Evolutionary conservation across 2,888 invertebrate genomes (phyloP), one percentile per base, ranked within the genome.

Genomic region (Malacosoma neustria): DNA sequence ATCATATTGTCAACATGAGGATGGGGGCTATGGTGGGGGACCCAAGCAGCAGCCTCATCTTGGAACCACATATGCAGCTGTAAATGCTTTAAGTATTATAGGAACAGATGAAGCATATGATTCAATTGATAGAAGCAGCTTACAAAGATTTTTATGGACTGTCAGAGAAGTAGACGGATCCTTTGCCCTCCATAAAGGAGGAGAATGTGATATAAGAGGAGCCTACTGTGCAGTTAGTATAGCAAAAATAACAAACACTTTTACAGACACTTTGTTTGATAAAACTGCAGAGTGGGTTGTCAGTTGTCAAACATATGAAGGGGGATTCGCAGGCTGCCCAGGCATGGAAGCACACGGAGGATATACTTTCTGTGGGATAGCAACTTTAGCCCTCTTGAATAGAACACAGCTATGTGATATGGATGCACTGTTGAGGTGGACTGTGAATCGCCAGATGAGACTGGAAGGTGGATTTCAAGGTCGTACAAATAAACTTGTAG

Each of bases 341-440:
- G 96, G 95, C 5, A 91, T 96, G 89, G 99, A 99, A 77, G 99
- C 99, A 4, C 99, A 99, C 82, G 99, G 99, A 2, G 99, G 99
- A n/a, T 99, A 99, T 75, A 93, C 98, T 1, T 99, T 96, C 77
- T 99, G 99, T 88, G 99, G 96, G 0, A 89, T 98, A 44, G 97
- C 99, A 36, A 90, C 96, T 1, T 86, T 99, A 32, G 90, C 94
- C 2, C 80, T 99, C 41, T 85, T 99, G 11, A 91, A 92, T 47
- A 90, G 91, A 61, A 89, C 92, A 30, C 84, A 91, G 50, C 76
- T 92, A 14, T 93, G 94, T 77, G 91, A 96, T 74, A 73, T 92
- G 37, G 89, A 92, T 62, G 88, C 92, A 4, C 79, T 98, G 38
- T 72, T 94, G 64, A 88, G 94, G 54, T 99, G 99, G 99, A 89